phyloP scores from a whole-genome alignment of 2,113 vertebrate genomes.

The Menidia beryllina region DNA sequence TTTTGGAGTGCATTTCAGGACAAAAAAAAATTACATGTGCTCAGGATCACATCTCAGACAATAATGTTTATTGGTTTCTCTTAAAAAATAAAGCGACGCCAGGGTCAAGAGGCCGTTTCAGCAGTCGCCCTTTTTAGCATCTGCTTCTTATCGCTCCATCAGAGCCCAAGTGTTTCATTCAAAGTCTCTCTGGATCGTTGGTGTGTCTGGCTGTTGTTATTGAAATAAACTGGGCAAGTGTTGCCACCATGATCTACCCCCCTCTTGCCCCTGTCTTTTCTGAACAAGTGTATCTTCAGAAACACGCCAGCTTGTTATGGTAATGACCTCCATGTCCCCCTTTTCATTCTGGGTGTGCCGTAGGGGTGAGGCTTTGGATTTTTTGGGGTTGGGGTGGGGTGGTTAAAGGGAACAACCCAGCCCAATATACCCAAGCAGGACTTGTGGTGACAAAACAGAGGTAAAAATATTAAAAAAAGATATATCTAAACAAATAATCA shows the following conservation, averaged over 20 bases:
- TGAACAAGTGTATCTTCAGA: slow-evolving; percentile 87
- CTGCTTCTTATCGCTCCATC: slow-evolving; percentile 82
- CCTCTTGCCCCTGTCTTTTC: slow-evolving; percentile 72
- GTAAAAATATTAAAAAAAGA: slow-evolving; percentile 18
- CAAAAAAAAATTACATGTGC: too few species aligned
- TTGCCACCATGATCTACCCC: slow-evolving; percentile 57
- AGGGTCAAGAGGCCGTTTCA: slow-evolving; percentile 63
- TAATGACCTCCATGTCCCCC: slow-evolving; percentile 77
- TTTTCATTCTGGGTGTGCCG: slow-evolving; percentile 20
- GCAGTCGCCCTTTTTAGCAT: slow-evolving; percentile 67
- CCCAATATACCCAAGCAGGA: slow-evolving; percentile 59
- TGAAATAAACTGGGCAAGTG: slow-evolving; percentile 81
- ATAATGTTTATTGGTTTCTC: slow-evolving; percentile 12
- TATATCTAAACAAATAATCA: background rate
- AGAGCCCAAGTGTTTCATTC: slow-evolving; percentile 82
- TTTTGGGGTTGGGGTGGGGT: slow-evolving; percentile 14
- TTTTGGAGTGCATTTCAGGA: background rate
- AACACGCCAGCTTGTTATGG: slow-evolving; percentile 88
- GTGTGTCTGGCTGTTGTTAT: slow-evolving; percentile 85
- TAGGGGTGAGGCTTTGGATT: slow-evolving; percentile 53
- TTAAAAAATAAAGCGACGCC: slow-evolving; percentile 30
- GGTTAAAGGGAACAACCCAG: slow-evolving; percentile 45
- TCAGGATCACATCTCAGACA: background rate
- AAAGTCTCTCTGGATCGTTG: slow-evolving; percentile 80
- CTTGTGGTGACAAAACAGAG: slow-evolving; percentile 54